Percentiles rank a stretch among this genome's conserved stretches.
These are phyloP conservation scores for Clarias magur DNA, from an alignment of 2,113 vertebrate genomes.

Conservation along the genomic window DNA sequence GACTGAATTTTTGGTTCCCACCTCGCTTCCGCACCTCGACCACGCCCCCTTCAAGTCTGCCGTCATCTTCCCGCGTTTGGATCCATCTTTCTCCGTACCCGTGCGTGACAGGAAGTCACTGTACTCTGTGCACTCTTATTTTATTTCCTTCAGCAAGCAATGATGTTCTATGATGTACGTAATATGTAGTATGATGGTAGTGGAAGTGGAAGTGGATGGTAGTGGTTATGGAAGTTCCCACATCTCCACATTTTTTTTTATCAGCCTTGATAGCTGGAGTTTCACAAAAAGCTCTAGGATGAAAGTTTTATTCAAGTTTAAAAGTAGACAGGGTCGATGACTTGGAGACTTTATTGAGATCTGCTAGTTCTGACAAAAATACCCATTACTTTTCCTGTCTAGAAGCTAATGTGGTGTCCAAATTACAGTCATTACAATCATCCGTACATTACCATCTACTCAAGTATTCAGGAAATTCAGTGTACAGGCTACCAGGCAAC, in stretches of 20 bases:
- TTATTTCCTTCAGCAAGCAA: background rate
- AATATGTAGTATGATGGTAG: background rate
- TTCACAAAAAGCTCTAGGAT: background rate
- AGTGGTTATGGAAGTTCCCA: background rate
- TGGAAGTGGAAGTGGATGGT: no score
- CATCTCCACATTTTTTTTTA: background rate
- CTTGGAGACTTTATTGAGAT: background rate
- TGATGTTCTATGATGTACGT: background rate
- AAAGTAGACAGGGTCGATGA: background rate
- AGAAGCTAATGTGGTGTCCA: background rate
- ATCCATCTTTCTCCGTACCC: no score
- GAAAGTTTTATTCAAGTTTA: slow-evolving; percentile 12
- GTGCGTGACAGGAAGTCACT: no score
- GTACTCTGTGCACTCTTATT: background rate
- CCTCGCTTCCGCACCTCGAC: no score
- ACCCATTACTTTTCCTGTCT: slow-evolving; percentile 20
- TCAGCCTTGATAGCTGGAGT: background rate
- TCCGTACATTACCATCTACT: background rate
- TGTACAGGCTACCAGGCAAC: background rate
- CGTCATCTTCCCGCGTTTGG: no score
- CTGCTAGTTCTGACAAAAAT: slow-evolving; percentile 2
- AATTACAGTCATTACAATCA: slow-evolving; percentile 30
- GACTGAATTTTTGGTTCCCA: no score
- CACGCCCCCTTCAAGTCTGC: no score
- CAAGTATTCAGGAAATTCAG: background rate